Evolutionary conservation across 2,113 vertebrate species (phyloP).

Genomic region (Cyprinodon brontotheroides): DNA sequence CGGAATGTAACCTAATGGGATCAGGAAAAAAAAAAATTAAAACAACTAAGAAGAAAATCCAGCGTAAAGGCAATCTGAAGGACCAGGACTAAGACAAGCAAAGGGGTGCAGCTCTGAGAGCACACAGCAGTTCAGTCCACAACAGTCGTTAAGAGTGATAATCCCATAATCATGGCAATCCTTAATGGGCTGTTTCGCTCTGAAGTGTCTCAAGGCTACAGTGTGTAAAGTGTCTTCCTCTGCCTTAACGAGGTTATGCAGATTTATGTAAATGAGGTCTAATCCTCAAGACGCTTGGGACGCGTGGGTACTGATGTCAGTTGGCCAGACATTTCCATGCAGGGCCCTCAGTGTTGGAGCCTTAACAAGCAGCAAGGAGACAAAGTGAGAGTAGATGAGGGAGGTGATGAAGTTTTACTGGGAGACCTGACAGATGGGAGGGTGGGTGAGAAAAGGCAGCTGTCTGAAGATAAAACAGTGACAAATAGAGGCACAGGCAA

Average conservation of each 20-base stretch:
- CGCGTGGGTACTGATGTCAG: constrained; percentile 28
- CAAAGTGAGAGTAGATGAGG: constrained; percentile 23
- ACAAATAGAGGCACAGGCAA: constrained; percentile 41
- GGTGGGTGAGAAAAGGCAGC: constrained; percentile 39
- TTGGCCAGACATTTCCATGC: constrained; percentile 33
- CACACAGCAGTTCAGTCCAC: constrained; percentile 29
- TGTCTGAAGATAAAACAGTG: constrained; percentile 49
- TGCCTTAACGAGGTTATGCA: constrained; percentile 68
- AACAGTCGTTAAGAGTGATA: constrained; percentile 61
- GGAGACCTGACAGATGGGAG: constrained; percentile 48
- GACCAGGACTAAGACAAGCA: constrained; percentile 11
- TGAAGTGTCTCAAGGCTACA: constrained; percentile 53
- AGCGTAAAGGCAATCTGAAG: constrained; percentile 20
- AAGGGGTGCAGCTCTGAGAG: constrained; percentile 33
- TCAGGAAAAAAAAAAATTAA: no score
- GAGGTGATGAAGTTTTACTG: constrained; percentile 38
- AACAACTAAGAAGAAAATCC: background rate
- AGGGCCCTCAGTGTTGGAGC: constrained; percentile 11
- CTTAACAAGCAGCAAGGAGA: constrained; percentile 9
- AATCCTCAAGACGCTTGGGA: constrained; percentile 48
- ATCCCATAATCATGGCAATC: constrained; percentile 68
- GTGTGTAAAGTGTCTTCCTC: constrained; percentile 43
- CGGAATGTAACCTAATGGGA: no score
- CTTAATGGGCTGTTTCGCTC: constrained; percentile 69
- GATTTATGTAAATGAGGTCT: constrained; percentile 71